Base-by-base conservation (phyloP, 2,888 invertebrate species). In the Pristionchus entomophagus region DNA sequence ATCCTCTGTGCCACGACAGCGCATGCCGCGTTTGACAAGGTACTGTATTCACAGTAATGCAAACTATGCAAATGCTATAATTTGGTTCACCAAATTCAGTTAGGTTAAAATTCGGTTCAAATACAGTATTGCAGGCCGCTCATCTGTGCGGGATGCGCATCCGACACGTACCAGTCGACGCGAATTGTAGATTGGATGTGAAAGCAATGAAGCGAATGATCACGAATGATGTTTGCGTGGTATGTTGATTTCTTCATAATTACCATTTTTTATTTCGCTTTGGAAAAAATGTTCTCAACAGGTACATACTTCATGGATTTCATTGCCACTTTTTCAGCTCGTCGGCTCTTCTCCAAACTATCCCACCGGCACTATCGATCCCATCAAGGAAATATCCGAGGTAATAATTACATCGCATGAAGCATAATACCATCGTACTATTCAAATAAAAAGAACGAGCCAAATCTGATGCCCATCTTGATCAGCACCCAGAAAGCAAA, bases 21-120 rank as follows among this genome's bases (percentile, higher is more conserved):
- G 0, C 99, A 99, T 94, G 96, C 97, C 0, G 99, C 98, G 0
- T 99, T 99, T 94, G 98, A 99, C 93, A 99, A 99, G 95, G 88
- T 88, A 3, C n/a, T n/a, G n/a, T n/a, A n/a, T n/a, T n/a, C n/a
- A n/a, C n/a, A n/a, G n/a, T n/a, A n/a, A n/a, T n/a, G n/a, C n/a
- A n/a, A n/a, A n/a, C n/a, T n/a, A n/a, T n/a, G n/a, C n/a, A n/a
- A n/a, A n/a, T n/a, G n/a, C n/a, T n/a, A n/a, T n/a, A n/a, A n/a
- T n/a, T n/a, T n/a, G n/a, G n/a, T n/a, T n/a, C n/a, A n/a, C n/a
- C n/a, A n/a, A n/a, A n/a, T n/a, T n/a, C n/a, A 2, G 26, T 0
- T 5, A 10, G 1, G 22, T 3, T 26, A 10, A 53, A 6, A 4
- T 19, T n/a, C 4, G 1, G 12, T 6, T 26, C 26, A 22, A 6